These are phyloP conservation scores for Zaprionus africanus DNA, from an alignment of 1,140 invertebrate genomes.

Conservation along the genomic window DNA sequence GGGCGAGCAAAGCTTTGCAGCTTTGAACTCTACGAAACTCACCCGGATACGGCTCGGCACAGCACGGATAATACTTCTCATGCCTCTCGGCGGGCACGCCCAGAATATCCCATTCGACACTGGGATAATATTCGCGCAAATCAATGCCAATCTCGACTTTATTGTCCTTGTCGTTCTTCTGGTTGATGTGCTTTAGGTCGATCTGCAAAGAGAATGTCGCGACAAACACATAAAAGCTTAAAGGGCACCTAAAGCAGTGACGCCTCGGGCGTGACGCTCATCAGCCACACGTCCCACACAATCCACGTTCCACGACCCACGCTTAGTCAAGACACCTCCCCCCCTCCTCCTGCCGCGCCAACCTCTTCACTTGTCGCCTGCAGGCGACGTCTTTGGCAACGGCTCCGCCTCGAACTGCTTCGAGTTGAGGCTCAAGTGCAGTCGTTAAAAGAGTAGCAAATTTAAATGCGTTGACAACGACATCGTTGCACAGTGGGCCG, in stretches of 20 bases:
- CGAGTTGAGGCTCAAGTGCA: slow-evolving; percentile 60
- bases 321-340: slow-evolving; percentile 12
- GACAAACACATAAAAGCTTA: slow-evolving; percentile 64
- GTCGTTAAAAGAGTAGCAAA: slow-evolving; percentile 76
- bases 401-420: slow-evolving; percentile 34
- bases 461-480: slow-evolving; percentile 75
- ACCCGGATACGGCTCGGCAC: slow-evolving; percentile 94
- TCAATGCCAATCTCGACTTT: slow-evolving; percentile 95
- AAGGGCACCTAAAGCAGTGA: slow-evolving; percentile 50
- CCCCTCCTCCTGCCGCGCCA: not conserved
- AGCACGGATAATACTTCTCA: slow-evolving; percentile 95
- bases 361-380: slow-evolving; percentile 21
- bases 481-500: slow-evolving; percentile 29
- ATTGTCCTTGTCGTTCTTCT: slow-evolving; percentile 90
- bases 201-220: slow-evolving; percentile 87
- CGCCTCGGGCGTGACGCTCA: slow-evolving; percentile 47
- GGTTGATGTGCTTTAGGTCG: slow-evolving; percentile 95
- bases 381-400: slow-evolving; percentile 38
- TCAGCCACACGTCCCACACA: slow-evolving; percentile 31
- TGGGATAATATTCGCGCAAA: slow-evolving; percentile 96
- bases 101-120: slow-evolving; percentile 99
- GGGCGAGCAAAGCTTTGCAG: slow-evolving; percentile 56
- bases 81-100: slow-evolving; percentile 95
- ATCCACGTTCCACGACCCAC: slow-evolving; percentile 19
- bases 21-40: slow-evolving; percentile 80